Conservation (phyloP, 37 sponge, comb jelly and placozoan genomes). For the Aplysina aerophoba region DNA sequence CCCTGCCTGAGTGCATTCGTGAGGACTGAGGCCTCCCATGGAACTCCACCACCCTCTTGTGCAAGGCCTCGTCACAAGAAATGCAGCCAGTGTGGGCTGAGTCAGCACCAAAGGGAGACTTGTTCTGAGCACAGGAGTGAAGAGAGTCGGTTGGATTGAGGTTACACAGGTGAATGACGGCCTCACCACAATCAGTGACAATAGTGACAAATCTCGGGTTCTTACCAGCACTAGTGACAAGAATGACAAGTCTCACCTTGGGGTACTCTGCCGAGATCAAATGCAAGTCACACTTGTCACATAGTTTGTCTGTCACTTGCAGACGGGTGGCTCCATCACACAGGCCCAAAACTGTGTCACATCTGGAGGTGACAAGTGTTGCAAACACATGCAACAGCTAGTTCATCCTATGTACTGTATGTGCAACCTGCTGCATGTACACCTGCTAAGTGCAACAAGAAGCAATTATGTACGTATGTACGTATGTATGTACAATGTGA, state of each 20-base stretch:
- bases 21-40: conserved; percentile 6
- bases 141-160: not conserved
- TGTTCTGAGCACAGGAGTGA: conserved; percentile 6
- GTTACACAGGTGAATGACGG: too few species aligned
- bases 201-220: too few species aligned
- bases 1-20: conserved; percentile 53
- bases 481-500: too few species aligned
- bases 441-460: too few species aligned
- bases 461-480: too few species aligned
- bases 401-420: too few species aligned
- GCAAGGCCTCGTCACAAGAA: conserved; percentile 51
- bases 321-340: conserved; percentile 69
- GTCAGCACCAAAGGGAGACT: conserved; percentile 19
- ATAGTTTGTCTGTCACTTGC: conserved; percentile 37
- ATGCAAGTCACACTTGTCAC: conserved; percentile 55
- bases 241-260: conserved; percentile 41
- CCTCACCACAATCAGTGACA: too few species aligned
- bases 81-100: conserved; percentile 56
- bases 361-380: conserved; percentile 34
- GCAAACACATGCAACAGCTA: too few species aligned
- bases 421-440: too few species aligned
- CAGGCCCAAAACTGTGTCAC: conserved; percentile 34
- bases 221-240: too few species aligned
- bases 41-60: conserved; percentile 26
- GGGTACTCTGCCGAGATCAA: conserved; percentile 58